These are phyloP conservation scores for Notoglanidium macrostoma DNA, from an alignment of 2,797 vertebrate species.

Conservation along the genomic window DNA sequence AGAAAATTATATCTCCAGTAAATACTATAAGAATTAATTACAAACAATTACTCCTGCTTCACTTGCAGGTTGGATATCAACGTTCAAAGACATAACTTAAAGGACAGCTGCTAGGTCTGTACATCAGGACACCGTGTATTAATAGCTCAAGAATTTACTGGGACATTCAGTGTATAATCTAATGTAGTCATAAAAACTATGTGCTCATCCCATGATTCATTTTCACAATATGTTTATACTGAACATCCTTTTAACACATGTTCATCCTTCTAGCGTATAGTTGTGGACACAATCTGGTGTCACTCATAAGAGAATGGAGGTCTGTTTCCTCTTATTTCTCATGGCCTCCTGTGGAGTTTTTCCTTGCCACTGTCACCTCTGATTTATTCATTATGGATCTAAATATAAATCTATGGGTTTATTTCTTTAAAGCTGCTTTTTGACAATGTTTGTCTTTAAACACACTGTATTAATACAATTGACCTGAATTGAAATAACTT, in stretches of 20 bases:
- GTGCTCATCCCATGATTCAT: not conserved
- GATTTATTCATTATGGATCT: not conserved
- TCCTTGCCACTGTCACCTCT: not conserved
- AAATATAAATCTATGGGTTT: not conserved
- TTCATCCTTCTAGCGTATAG: not conserved
- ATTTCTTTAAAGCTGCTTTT: not conserved
- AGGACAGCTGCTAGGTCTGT: not conserved
- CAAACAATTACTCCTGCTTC: not conserved
- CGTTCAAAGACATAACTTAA: not conserved
- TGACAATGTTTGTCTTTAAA: not conserved
- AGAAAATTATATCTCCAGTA: not conserved
- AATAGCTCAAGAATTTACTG: not conserved
- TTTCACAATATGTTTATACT: not conserved
- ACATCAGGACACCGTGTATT: not conserved
- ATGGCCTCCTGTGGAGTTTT: not conserved
- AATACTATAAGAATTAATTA: not conserved
- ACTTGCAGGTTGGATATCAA: not conserved
- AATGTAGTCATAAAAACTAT: not conserved
- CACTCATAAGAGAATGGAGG: not conserved
- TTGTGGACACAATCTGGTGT: not conserved
- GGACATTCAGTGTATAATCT: not conserved
- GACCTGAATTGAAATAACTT: not conserved
- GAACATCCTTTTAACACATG: not conserved
- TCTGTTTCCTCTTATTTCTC: not conserved
- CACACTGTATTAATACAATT: not conserved